A percentile compares a stretch with the other conserved stretches of the same genome.
Evolutionary conservation across 2,888 invertebrate species (phyloP).

Genomic region (Epinotia nisella): DNA sequence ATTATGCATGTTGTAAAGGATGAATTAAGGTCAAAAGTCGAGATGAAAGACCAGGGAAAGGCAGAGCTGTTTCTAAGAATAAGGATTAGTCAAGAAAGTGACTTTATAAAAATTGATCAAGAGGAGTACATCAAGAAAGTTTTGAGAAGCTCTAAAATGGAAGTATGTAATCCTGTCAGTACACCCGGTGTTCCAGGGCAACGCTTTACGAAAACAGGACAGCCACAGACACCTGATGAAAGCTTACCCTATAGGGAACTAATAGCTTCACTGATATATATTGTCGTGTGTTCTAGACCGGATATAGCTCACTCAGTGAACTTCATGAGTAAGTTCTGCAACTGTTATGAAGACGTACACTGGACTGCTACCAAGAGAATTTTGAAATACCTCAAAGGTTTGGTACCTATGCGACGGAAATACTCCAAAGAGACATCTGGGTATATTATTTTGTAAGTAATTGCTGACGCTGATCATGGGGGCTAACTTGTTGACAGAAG

Average conservation of each 20-base stretch:
- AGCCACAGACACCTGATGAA: too few relatives aligned
- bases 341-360: not conserved
- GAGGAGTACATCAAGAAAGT: not conserved
- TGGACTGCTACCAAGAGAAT: not conserved
- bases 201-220: too few relatives aligned
- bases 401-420: not conserved
- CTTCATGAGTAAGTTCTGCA: conserved; percentile 6
- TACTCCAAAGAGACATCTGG: not conserved
- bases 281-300: not conserved
- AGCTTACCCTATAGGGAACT: too few relatives aligned
- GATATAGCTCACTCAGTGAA: conserved; percentile 3
- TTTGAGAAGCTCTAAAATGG: too few relatives aligned
- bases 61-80: not conserved
- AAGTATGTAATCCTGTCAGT: too few relatives aligned
- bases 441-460: not conserved
- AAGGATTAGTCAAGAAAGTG: not conserved
- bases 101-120: not conserved
- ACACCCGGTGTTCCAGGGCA: too few relatives aligned
- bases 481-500: not conserved
- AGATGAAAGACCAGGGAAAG: not conserved
- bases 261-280: not conserved
- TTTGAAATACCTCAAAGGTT: not conserved
- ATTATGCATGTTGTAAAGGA: not conserved
- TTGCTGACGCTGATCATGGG: conserved; percentile 3
- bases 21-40: not conserved